phyloP scores from a whole-genome alignment of 2,113 vertebrate species.

The Hippocampus barbouri region DNA sequence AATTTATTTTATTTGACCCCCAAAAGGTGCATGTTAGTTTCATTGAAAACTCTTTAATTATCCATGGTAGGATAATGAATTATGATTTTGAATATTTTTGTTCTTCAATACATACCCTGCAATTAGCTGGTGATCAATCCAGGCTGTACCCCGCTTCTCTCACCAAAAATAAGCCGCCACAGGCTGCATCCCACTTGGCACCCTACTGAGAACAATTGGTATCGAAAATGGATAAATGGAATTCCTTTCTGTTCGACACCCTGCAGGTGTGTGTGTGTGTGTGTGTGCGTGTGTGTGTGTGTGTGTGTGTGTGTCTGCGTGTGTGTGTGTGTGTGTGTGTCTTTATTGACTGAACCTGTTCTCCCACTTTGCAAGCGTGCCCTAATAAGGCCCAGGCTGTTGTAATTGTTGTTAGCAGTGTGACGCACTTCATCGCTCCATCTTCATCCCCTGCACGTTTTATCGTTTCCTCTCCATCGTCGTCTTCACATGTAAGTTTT shows the following conservation, averaged over 20 bases:
- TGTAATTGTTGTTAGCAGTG: constrained; percentile 44
- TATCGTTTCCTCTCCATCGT: neutral
- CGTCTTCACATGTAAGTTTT: constrained; percentile 39
- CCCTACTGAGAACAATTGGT: neutral
- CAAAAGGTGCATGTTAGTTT: no score
- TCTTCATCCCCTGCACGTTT: constrained; percentile 22
- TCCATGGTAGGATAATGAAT: no score
- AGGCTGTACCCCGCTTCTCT: neutral
- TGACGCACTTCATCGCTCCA: constrained; percentile 11
- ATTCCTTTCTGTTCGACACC: neutral
- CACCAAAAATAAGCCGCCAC: neutral
- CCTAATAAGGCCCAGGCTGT: constrained; percentile 4
- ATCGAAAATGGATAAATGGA: neutral
- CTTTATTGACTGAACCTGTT: constrained; percentile 51
- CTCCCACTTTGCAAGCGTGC: constrained; percentile 29
- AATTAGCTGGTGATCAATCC: no score
- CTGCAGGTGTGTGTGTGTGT: neutral
- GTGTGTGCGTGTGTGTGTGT: neutral
- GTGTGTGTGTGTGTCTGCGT: no score
- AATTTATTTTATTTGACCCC: neutral
- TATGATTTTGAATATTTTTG: neutral
- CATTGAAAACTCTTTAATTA: no score
- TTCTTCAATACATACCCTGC: neutral
- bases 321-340: neutral
- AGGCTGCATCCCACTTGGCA: neutral